Percentiles rank a stretch among this genome's conserved stretches.
These are phyloP conservation scores for Chloroclystis v-ata DNA, from an alignment of 2,888 invertebrate genomes.

Conservation along the genomic window DNA sequence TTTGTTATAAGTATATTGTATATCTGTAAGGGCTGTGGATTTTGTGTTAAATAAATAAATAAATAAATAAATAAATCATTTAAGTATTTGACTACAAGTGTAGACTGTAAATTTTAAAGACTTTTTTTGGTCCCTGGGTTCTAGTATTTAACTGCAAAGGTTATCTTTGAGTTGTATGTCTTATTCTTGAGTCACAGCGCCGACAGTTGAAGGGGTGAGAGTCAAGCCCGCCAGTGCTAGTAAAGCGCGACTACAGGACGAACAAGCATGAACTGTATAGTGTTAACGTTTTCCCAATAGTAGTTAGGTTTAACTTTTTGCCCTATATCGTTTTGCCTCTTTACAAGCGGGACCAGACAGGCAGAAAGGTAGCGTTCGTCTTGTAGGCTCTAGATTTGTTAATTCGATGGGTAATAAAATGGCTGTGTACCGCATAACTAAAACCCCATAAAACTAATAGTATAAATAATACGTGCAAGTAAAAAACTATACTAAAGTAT, in stretches of 20 bases:
- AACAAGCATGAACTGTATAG: conserved; percentile 42
- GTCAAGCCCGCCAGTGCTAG: not conserved
- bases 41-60: no score
- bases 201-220: no score
- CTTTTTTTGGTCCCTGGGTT: no score
- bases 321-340: conserved; percentile 39
- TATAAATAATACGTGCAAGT: conserved; percentile 9
- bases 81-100: no score
- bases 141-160: no score
- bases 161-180: no score
- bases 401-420: conserved; percentile 26
- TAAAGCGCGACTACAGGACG: conserved; percentile 50
- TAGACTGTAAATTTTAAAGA: no score
- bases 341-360: conserved; percentile 36
- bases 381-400: conserved; percentile 19
- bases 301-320: conserved; percentile 44
- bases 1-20: no score
- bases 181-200: no score
- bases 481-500: conserved; percentile 9
- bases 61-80: no score
- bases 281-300: conserved; percentile 43
- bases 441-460: conserved; percentile 1
- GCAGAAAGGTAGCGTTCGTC: conserved; percentile 30
- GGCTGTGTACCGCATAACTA: conserved; percentile 28
- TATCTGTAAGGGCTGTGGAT: no score